Percentiles rank a stretch among this genome's conserved stretches.
phyloP scores from a whole-genome alignment of 1,140 invertebrate species.

The Brachionus rubens region DNA sequence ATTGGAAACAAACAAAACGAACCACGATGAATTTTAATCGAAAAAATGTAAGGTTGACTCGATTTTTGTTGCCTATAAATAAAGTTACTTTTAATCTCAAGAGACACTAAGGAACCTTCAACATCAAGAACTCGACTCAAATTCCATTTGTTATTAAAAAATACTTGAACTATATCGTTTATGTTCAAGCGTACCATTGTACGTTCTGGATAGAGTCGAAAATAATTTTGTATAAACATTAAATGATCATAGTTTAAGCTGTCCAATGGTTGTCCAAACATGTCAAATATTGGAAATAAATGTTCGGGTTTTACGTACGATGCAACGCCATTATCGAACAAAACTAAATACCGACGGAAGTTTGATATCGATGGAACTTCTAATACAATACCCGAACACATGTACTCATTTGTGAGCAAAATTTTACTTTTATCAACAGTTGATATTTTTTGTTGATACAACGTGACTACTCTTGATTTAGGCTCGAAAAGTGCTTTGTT shows the following conservation, averaged over 20 bases:
- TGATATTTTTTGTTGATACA: constrained; percentile 5
- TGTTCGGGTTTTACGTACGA: constrained; percentile 15
- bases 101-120: constrained; percentile 4
- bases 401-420: constrained; percentile 4
- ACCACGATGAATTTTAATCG: background rate
- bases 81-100: constrained; percentile 8
- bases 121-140: background rate
- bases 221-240: constrained; percentile 27
- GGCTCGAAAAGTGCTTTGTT: background rate
- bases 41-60: background rate
- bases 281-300: constrained; percentile 21
- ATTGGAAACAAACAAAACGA: constrained; percentile 16
- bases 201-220: constrained; percentile 38
- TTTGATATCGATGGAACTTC: constrained; percentile 18
- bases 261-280: background rate
- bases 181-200: constrained; percentile 1
- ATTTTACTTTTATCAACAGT: constrained; percentile 1
- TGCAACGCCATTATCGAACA: constrained; percentile 34
- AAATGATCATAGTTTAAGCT: constrained; percentile 1
- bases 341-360: constrained; percentile 19
- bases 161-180: constrained; percentile 16
- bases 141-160: constrained; percentile 25
- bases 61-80: background rate
- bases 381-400: constrained; percentile 22
- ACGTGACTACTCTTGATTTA: constrained; percentile 21